A percentile compares a stretch with the other conserved stretches of the same genome.
These are phyloP conservation scores for Eulemur albifrons DNA, from an alignment of 2,797 vertebrate genomes.

Conservation along the genomic window DNA sequence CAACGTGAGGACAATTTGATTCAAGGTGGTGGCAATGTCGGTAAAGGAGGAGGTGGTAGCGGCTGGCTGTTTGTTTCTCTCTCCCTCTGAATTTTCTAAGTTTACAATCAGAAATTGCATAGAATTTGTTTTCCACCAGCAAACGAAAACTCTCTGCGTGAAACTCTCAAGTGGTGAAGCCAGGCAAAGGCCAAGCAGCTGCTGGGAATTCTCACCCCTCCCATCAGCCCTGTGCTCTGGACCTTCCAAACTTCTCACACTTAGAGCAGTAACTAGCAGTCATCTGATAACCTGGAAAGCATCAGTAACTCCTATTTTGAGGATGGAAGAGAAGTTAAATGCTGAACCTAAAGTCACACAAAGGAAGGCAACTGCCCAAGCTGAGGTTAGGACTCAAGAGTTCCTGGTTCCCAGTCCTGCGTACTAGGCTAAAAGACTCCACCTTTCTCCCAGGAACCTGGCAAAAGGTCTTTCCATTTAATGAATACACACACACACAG, in stretches of 20 bases:
- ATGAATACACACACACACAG: neutral
- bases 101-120: constrained; percentile 87
- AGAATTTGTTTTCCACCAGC: constrained; percentile 85
- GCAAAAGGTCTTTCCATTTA: constrained; percentile 5
- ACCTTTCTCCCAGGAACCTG: neutral
- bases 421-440: neutral
- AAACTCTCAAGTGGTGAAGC: constrained; percentile 59
- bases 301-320: neutral
- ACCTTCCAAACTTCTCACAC: neutral
- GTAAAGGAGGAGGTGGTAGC: constrained; percentile 29
- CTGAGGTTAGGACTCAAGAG: neutral
- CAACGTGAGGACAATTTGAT: constrained; percentile 75
- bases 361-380: neutral
- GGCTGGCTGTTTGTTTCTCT: constrained; percentile 40
- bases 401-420: neutral
- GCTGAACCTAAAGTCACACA: neutral
- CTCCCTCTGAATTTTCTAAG: constrained; percentile 73
- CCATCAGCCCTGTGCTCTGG: neutral
- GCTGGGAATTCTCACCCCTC: constrained; percentile 44
- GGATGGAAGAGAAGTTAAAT: neutral
- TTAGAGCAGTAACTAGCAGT: neutral
- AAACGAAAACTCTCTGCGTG: constrained; percentile 77
- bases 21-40: constrained; percentile 51
- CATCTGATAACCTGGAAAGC: neutral
- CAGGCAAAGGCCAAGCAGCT: constrained; percentile 66